Base-by-base conservation (phyloP, 2,888 invertebrate species). In the Spatulosminthurus flaviceps region DNA sequence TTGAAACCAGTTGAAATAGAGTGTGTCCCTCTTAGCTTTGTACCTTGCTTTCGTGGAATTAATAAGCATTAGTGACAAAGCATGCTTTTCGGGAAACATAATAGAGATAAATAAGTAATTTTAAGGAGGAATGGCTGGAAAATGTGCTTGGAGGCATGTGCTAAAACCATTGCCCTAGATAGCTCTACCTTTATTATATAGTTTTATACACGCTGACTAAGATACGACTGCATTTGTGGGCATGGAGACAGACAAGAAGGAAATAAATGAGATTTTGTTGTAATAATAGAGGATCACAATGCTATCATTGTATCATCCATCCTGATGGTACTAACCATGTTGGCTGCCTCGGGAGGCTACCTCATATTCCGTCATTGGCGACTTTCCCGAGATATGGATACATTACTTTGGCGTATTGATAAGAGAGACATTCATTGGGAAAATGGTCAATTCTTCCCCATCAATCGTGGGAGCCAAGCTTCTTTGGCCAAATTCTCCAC, bases 381-480 rank as follows among this genome's bases (percentile, higher is more conserved):
- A 60, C 96, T 97, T 88, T 96, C 97, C 87, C 96, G 96, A 86
- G 96, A 96, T 86, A 89, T 97, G 83, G 96, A 96, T 87, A 95
- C 95, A 78, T 89, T 97, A 60, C 90, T 97, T 60, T 97, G 97
- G 97, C 96, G 96, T 89, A 93, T 97, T 79, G 96, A 97, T 89
- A 96, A 93, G 88, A 92, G 93, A 81, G 96, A 97, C 86, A 93
- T 97, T 71, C 92, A 95, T 26, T 84, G 82, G 83, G 83, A 84
- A 79, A 82, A 81, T 21, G 83, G 83, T 9, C 80, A 79, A 34
- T 64, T 82, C 67, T 82, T 82, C 66, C 83, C 84, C 19, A 51
- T 77, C 4, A 82, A 76, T 19, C 78, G 72, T 64, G 81, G 81
- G 21, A 81, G 82, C 79, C 82, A 82, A 78, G 83, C 81, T 1